These are phyloP conservation scores for Nasonia oneida DNA, from an alignment of 2,888 invertebrate genomes.

Conservation along the genomic window DNA sequence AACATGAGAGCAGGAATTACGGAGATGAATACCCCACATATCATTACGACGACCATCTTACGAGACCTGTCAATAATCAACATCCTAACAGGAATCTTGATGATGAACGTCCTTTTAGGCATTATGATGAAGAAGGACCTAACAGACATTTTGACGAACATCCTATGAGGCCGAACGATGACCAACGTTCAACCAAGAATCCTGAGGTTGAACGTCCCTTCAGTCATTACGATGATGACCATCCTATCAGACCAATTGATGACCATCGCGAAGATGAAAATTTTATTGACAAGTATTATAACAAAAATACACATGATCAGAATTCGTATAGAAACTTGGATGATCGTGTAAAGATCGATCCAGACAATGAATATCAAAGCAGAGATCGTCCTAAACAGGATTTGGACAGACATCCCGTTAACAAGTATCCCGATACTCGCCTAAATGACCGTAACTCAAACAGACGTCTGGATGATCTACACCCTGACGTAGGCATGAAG, in stretches of 20 bases:
- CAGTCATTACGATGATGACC: neutral
- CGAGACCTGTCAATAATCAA: neutral
- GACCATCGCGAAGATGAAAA: neutral
- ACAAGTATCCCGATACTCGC: neutral
- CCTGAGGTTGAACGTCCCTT: neutral
- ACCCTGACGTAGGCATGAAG: neutral
- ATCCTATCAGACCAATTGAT: neutral
- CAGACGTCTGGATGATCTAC: neutral
- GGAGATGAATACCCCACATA: neutral
- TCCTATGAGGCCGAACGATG: neutral
- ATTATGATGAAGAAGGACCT: neutral
- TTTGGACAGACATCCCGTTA: neutral
- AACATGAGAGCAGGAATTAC: neutral
- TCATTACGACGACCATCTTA: neutral
- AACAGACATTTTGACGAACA: neutral
- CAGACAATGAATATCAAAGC: slow-evolving; percentile 20
- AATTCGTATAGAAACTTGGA: slow-evolving; percentile 3
- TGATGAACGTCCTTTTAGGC: neutral
- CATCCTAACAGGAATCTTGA: neutral
- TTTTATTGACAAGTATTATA: neutral
- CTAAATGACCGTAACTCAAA: slow-evolving; percentile 4
- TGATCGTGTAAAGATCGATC: neutral
- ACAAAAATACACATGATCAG: neutral
- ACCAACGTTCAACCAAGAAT: neutral
- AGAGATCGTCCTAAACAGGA: neutral